Percentiles rank a stretch among this genome's conserved stretches.
Evolutionary conservation across 2,888 invertebrate genomes (phyloP).

Genomic region (Lasius platythorax): DNA sequence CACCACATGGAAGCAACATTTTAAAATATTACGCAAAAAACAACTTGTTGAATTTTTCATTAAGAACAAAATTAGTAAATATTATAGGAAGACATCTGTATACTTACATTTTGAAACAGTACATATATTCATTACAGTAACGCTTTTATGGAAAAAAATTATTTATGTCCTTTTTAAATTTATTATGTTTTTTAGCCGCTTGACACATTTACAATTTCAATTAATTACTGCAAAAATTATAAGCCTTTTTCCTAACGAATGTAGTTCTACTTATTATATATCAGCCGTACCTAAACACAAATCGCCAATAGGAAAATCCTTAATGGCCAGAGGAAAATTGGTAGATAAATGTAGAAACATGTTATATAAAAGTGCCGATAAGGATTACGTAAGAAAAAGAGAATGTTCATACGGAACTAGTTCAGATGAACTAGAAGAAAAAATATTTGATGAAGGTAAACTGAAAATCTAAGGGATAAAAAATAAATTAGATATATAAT

Average conservation of each 20-base stretch:
- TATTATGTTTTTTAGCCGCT: background rate
- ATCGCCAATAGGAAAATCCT: background rate
- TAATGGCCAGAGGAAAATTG: slow-evolving; percentile 9
- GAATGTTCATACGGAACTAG: background rate
- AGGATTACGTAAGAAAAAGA: background rate
- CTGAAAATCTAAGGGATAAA: background rate
- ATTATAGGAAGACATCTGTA: background rate
- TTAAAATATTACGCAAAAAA: background rate
- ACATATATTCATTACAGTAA: background rate
- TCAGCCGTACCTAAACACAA: background rate
- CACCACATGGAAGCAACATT: background rate
- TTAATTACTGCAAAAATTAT: background rate
- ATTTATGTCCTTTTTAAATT: background rate
- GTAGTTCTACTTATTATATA: background rate
- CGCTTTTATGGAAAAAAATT: background rate
- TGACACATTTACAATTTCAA: background rate
- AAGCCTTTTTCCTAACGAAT: background rate
- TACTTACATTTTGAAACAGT: slow-evolving; percentile 6
- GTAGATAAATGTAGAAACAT: slow-evolving; percentile 16
- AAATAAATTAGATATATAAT: background rate
- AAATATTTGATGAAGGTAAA: background rate
- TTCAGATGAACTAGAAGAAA: background rate
- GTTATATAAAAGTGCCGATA: background rate
- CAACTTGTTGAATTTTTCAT: background rate
- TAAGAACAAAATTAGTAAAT: background rate